These are phyloP conservation scores for Butastur rufipennis DNA, from an alignment of 2,113 vertebrate species.

Conservation along the genomic window DNA sequence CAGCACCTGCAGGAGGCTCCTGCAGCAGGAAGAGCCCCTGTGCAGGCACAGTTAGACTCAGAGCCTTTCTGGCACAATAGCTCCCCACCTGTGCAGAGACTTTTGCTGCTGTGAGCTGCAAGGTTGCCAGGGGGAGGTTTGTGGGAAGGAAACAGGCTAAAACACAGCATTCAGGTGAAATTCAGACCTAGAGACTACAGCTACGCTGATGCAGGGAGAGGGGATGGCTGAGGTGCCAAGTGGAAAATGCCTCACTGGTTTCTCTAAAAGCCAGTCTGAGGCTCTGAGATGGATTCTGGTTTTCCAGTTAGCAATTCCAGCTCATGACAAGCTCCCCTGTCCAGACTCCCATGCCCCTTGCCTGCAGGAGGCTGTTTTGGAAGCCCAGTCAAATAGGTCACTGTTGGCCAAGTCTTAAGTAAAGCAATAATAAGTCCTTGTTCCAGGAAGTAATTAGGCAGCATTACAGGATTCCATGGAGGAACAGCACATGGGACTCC, in stretches of 20 bases:
- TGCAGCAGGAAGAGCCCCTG: background rate
- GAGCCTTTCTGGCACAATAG: background rate
- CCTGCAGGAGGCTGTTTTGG: background rate
- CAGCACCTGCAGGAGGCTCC: background rate
- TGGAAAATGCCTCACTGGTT: background rate
- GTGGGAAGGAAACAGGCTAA: background rate
- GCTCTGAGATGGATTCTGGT: background rate
- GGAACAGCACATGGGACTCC: background rate
- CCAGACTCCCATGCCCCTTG: background rate
- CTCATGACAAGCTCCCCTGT: background rate
- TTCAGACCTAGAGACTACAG: background rate
- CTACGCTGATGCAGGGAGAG: background rate
- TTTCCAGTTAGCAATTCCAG: background rate
- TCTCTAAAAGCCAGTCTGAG: background rate
- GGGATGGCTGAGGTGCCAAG: background rate
- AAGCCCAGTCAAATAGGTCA: background rate
- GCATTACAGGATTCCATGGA: background rate
- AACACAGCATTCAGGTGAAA: background rate
- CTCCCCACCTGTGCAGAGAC: background rate
- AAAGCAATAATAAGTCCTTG: background rate
- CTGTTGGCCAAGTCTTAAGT: background rate
- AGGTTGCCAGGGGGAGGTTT: accelerated
- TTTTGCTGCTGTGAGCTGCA: background rate
- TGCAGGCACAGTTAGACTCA: accelerated
- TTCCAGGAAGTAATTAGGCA: background rate